Base-by-base conservation (phyloP, 1,140 invertebrate genomes). In the Hylaeus anthracinus region DNA sequence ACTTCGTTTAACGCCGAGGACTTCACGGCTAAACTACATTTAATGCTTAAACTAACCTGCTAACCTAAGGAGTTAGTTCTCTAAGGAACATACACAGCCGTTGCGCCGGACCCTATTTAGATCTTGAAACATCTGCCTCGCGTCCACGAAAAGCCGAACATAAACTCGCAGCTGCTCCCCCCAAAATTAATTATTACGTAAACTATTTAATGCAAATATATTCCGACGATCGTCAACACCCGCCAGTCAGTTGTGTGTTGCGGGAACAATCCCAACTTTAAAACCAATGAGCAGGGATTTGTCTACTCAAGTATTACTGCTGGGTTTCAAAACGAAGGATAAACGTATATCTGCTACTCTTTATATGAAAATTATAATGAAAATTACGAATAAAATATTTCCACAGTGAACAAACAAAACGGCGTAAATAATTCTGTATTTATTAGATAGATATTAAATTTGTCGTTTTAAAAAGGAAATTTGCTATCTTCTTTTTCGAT, bases 61-160 rank as follows among this genome's bases (percentile, higher is more conserved):
- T 37, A 26, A 26, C 26, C 26, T 26, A 26, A 26, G 63, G 53
- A 80, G 61, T 74, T 80, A 67, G 78, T 67, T 75, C 43, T 48
- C 15, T 6, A n/a, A 2, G 72, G 9, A 61, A 79, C 78, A 5
- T 72, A 79, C 70, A 79, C 70, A 79, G 53, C 39, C 61, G n/a
- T 0, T 5, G 37, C 61, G 14, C 1, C 37, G 14, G 26, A 1
- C 15, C 39, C 39, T 72, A 70, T 65, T 65, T 63, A 79, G 77
- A 79, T 79, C 70, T 79, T 79, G 69, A 65, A 72, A 64, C 77
- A 79, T 72, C 77, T 79, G 70, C 51, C 51, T 39, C 41, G 60
- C 39, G 37, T 77, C 39, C 66, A 77, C 65, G 56, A 45, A 10
- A 70, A 77, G 12, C 61, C 56, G 43, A 65, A 65, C 15, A 65